phyloP scores from a whole-genome alignment of 2,113 vertebrate species.

The Anguilla rostrata region DNA sequence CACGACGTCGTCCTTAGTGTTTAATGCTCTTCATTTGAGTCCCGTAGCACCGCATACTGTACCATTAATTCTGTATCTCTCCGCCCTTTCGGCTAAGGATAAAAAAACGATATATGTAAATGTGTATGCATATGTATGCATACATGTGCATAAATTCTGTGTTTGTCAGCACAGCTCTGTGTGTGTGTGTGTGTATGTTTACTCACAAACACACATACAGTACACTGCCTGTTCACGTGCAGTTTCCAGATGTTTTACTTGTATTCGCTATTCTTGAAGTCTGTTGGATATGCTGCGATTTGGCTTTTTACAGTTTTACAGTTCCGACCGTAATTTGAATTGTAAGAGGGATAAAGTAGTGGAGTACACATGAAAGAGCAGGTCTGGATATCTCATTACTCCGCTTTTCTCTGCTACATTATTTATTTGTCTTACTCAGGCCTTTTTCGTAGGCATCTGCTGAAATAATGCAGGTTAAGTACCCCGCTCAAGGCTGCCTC shows the following conservation, averaged over 20 bases:
- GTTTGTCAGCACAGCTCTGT: too few species aligned
- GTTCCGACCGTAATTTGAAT: not conserved
- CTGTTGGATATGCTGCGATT: not conserved
- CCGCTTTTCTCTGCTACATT: not conserved
- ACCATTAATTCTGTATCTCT: not conserved
- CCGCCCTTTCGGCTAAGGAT: not conserved
- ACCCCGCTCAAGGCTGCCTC: not conserved
- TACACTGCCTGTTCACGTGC: too few species aligned
- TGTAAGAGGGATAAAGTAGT: not conserved
- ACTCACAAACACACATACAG: too few species aligned
- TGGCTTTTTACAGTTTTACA: not conserved
- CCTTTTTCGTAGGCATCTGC: not conserved
- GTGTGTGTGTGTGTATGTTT: too few species aligned
- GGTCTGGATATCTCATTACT: not conserved
- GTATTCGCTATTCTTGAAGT: too few species aligned
- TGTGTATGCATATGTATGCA: too few species aligned
- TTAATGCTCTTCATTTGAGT: not conserved
- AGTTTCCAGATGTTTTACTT: too few species aligned
- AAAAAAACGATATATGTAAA: too few species aligned
- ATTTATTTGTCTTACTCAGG: not conserved
- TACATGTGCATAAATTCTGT: too few species aligned
- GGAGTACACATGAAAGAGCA: not conserved
- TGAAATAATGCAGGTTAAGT: not conserved
- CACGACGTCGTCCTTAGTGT: not conserved
- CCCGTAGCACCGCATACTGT: not conserved